Conservation (phyloP, 2,113 vertebrate genomes). For the Lophura nycthemera region DNA sequence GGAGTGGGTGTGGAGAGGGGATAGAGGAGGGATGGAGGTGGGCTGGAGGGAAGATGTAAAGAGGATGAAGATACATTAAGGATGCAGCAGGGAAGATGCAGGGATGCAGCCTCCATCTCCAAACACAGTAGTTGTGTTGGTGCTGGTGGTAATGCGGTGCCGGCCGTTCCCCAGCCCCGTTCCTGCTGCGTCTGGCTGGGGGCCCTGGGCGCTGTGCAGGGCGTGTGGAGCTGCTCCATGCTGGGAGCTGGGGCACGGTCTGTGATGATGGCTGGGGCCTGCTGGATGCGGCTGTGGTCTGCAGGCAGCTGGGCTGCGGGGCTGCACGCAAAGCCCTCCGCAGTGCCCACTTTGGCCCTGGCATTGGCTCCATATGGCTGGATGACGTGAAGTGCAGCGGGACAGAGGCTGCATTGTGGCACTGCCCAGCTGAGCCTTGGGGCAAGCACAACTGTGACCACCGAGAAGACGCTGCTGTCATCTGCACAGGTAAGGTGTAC, state of each 20-base stretch:
- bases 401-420: conserved; percentile 48
- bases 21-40: neutral
- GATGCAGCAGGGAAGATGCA: neutral
- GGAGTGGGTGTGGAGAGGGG: neutral
- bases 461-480: conserved; percentile 64
- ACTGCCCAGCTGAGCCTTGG: conserved; percentile 55
- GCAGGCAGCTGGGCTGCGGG: conserved; percentile 51
- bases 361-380: conserved; percentile 62
- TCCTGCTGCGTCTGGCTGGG: conserved; percentile 39
- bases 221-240: conserved; percentile 59
- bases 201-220: conserved; percentile 61
- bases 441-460: conserved; percentile 75
- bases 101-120: neutral
- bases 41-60: neutral
- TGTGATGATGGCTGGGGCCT: conserved; percentile 8
- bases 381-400: conserved; percentile 63
- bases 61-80: neutral
- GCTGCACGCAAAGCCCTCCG: neutral
- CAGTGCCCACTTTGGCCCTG: conserved; percentile 53
- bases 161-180: neutral
- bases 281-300: conserved; percentile 7
- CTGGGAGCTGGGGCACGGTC: conserved; percentile 31
- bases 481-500: conserved; percentile 58
- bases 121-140: neutral
- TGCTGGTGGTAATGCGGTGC: neutral